A percentile compares a stretch with the other conserved stretches of the same genome.
Evolutionary conservation across 2,113 vertebrate genomes (phyloP).

Genomic region (Mixornis gularis): DNA sequence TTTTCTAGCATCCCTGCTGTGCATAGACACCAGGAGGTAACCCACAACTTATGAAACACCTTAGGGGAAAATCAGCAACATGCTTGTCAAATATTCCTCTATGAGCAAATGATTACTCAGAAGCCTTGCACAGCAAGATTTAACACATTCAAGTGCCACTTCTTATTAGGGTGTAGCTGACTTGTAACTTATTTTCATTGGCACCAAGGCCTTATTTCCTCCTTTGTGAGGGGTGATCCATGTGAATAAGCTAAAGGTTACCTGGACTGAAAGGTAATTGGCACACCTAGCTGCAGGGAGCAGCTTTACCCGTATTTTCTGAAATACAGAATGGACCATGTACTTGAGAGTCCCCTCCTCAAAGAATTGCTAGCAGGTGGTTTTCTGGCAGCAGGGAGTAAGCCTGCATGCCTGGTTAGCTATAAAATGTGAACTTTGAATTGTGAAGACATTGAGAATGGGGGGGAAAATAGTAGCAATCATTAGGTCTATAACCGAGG

Average conservation of each 20-base stretch:
- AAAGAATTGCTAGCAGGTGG: background rate
- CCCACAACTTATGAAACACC: slow-evolving; percentile 30
- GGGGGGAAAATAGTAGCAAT: background rate
- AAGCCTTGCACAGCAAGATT: background rate
- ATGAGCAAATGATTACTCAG: background rate
- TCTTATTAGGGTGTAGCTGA: background rate
- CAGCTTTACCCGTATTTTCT: background rate
- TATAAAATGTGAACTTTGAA: slow-evolving; percentile 63
- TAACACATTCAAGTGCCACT: background rate
- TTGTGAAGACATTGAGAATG: background rate
- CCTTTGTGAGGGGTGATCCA: background rate
- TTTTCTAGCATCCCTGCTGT: background rate
- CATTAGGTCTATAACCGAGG: slow-evolving; percentile 33
- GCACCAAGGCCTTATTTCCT: background rate
- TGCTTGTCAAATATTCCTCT: background rate
- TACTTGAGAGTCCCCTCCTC: background rate
- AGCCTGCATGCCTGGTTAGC: background rate
- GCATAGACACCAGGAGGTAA: background rate
- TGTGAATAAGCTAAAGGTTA: background rate
- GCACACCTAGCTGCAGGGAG: background rate
- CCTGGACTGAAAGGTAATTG: background rate
- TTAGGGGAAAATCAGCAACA: slow-evolving; percentile 25
- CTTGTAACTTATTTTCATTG: background rate
- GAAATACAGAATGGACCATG: background rate
- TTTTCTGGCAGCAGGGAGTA: background rate